Conservation (phyloP, 2,888 invertebrate genomes). For the Rhagonycha fulva region DNA sequence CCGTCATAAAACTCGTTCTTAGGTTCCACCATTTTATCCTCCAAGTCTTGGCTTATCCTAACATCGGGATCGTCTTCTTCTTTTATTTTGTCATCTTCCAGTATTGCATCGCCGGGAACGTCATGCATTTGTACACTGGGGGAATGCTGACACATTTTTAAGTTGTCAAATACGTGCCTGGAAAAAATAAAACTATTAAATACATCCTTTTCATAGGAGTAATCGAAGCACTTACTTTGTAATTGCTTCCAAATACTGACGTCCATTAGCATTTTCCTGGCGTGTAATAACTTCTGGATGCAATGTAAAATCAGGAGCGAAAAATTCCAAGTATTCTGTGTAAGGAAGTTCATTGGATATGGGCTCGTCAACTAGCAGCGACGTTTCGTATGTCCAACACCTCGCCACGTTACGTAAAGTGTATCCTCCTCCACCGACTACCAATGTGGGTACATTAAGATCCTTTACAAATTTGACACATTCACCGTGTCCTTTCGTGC, state of each 20-base stretch:
- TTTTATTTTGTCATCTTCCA: conserved; percentile 68
- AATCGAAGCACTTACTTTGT: conserved; percentile 57
- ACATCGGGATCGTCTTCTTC: conserved; percentile 87
- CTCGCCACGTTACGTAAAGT: conserved; percentile 95
- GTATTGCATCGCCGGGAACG: conserved; percentile 82
- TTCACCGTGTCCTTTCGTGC: conserved; percentile 94
- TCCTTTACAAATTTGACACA: conserved; percentile 96
- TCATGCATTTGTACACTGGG: conserved; percentile 98
- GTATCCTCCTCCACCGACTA: conserved; percentile 74
- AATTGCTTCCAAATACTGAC: conserved; percentile 93
- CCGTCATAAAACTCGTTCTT: conserved; percentile 90
- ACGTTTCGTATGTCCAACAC: conserved; percentile 99
- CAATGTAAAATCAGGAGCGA: conserved; percentile 94
- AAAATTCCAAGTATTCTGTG: conserved; percentile 95
- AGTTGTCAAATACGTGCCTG: conserved; percentile 87
- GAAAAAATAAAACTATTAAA: conserved; percentile 14
- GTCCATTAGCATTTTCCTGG: conserved; percentile 92
- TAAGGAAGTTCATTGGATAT: conserved; percentile 95
- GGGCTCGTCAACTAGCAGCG: conserved; percentile 87
- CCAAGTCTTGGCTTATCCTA: conserved; percentile 74
- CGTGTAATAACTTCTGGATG: conserved; percentile 90
- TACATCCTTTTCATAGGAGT: not conserved
- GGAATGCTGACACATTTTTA: conserved; percentile 91
- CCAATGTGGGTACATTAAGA: conserved; percentile 82
- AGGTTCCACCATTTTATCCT: conserved; percentile 81